Evolutionary conservation across 2,888 invertebrate genomes (phyloP), one percentile per base, ranked within the genome.

Genomic region (Nemotelus nigrinus): DNA sequence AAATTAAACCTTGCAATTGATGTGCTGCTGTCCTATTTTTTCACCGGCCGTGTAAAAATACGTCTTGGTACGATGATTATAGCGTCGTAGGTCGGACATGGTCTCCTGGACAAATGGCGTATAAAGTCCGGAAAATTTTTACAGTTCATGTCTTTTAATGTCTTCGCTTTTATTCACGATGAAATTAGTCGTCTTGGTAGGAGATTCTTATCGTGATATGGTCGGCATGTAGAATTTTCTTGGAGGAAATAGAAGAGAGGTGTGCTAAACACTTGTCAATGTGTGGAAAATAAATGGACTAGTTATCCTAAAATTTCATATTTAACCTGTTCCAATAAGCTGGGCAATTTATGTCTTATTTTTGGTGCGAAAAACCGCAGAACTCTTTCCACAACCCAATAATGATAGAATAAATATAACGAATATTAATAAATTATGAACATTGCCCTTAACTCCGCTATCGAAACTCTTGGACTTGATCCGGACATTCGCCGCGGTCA

Each of bases 121-220:
- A 80, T 78, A 80, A 80, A 80, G 78, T 80, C 80, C 78, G 80
- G 75, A 80, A 78, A 80, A 78, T 77, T 78, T 80, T 80, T 78
- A 79, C 79, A 79, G 79, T 79, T 78, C 79, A 79, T 72, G 77
- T 79, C 78, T 76, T 79, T 79, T 79, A 76, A 76, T 76, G 74
- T 74, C 60, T 74, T 74, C 47, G 70, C 53, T 39, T 70, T 50
- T 70, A 70, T 63, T 48, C 74, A 60, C 60, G 43, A 63, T 60
- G 74, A 60, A 74, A 74, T 74, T 74, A 74, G 74, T 74, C 63
- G 74, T 60, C 63, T 74, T 74, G 74, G 63, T 39, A 60, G 43
- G 47, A 74, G 74, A 74, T 74, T 48, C 39, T 74, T 74, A 74
- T 74, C 72, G 55, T 50, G 50, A 60, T 39, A 74, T 74, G 50